A percentile compares a stretch with the other conserved stretches of the same genome.
Conservation (phyloP, 2,113 vertebrate genomes). For the Diadophis punctatus region DNA sequence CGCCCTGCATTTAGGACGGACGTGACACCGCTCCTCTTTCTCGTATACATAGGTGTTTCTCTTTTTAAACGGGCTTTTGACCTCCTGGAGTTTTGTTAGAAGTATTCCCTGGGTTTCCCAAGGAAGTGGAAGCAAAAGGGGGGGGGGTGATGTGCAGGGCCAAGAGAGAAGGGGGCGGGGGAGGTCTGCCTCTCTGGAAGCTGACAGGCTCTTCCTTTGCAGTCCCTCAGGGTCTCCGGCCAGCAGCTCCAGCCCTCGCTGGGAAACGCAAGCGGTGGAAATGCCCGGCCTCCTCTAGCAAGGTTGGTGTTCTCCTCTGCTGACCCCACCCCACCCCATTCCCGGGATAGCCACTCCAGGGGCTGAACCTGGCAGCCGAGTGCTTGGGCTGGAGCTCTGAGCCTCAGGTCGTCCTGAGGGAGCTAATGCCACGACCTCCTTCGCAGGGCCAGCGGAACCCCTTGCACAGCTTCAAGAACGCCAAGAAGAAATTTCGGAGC, state of each 20-base stretch:
- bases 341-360: accelerated
- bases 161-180: background rate
- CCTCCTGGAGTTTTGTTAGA: too few species aligned
- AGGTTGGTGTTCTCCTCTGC: background rate
- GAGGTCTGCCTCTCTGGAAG: background rate
- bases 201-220: background rate
- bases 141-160: background rate
- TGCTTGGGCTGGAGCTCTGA: background rate
- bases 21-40: background rate
- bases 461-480: conserved; percentile 21
- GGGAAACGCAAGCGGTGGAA: conserved; percentile 46
- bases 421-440: background rate
- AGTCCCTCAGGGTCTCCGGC: conserved; percentile 77
- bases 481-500: background rate
- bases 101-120: background rate
- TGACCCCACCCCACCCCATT: background rate
- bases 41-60: accelerated
- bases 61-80: background rate
- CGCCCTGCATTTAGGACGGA: background rate
- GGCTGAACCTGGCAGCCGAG: background rate
- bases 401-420: background rate
- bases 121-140: background rate
- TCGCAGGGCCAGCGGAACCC: conserved; percentile 13
- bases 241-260: conserved; percentile 52
- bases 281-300: background rate